Base-by-base conservation (phyloP, 2,797 vertebrate genomes). In the Chaetophractus vellerosus region DNA sequence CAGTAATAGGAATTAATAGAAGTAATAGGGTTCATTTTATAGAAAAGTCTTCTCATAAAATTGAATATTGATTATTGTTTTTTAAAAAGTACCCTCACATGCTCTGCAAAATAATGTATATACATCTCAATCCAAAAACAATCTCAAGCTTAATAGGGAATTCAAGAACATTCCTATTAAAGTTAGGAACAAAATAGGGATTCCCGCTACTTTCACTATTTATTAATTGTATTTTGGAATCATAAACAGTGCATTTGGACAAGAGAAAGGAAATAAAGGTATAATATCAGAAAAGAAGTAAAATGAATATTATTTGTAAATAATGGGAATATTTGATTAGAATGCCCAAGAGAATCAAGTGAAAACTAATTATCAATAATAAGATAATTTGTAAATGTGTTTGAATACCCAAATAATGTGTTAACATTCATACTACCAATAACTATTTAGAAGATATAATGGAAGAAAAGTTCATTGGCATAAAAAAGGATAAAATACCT, bases 81-180 rank as follows among this genome's bases (percentile, higher is more conserved):
- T 85, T 19, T 10, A 55, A 48, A 55, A 81, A 88, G 36, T 9
- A 4, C 2, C 4, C 5, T 91, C 33, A 74, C 84, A 55, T 36
- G 0, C 50, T 87, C 80, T 88, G 68, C 19, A 83, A 74, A 81
- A 33, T 55, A 81, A 80, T 1, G 26, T 72, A 41, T 86, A 12
- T 68, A 52, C 12, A 52, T 94, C 38, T 89, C 55, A 89, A 79
- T 11, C n/a, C 24, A 26, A 50, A 86, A 91, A 80, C 1, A 5
- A 36, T 93, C 52, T 78, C 38, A 79, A 28, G 18, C n/a, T 86
- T 55, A 94, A 33, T n/a, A 93, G 68, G 18, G 57, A 76, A 64
- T 95, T 89, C 63, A 59, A 90, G 45, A 95, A 36, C 36, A 59
- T 91, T 64, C 3, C 48, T 28, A 24, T 88, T 80, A 85, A 93